Percentiles rank a stretch among this genome's conserved stretches.
phyloP scores from a whole-genome alignment of 1,140 invertebrate species.

The Calliphora vicina region DNA sequence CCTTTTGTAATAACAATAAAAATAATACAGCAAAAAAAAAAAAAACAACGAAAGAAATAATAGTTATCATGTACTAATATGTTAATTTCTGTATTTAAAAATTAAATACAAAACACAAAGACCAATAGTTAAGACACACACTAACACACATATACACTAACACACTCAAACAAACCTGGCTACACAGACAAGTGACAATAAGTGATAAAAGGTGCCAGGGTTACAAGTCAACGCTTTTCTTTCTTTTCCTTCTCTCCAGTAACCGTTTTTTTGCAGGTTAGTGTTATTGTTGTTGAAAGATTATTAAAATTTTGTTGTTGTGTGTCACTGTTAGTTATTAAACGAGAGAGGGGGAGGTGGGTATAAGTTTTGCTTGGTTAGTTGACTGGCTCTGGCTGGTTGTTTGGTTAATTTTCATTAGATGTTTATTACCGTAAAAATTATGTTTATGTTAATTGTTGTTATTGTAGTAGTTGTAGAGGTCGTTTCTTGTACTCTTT shows the following conservation, averaged over 20 bases:
- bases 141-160: neutral
- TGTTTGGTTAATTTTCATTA: constrained; percentile 27
- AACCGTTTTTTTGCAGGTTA: too few relatives aligned
- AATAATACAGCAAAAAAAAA: neutral
- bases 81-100: constrained; percentile 29
- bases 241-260: neutral
- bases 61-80: constrained; percentile 32
- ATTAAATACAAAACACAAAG: neutral
- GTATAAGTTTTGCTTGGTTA: neutral
- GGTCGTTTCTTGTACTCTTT: neutral
- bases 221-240: constrained; percentile 27
- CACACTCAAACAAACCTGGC: too few relatives aligned
- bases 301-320: constrained; percentile 1
- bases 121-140: neutral
- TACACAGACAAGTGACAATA: constrained; percentile 3
- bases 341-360: neutral
- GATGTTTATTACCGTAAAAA: constrained; percentile 34
- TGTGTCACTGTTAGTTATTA: neutral
- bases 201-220: constrained; percentile 29
- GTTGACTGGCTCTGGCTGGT: neutral
- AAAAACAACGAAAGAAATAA: neutral
- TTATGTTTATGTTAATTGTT: constrained; percentile 35
- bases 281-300: neutral
- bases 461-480: neutral
- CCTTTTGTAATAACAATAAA: constrained; percentile 18